A percentile compares a stretch with the other conserved stretches of the same genome.
These are phyloP conservation scores for Sebastes iracundus DNA, from an alignment of 2,797 vertebrate genomes.

Conservation along the genomic window DNA sequence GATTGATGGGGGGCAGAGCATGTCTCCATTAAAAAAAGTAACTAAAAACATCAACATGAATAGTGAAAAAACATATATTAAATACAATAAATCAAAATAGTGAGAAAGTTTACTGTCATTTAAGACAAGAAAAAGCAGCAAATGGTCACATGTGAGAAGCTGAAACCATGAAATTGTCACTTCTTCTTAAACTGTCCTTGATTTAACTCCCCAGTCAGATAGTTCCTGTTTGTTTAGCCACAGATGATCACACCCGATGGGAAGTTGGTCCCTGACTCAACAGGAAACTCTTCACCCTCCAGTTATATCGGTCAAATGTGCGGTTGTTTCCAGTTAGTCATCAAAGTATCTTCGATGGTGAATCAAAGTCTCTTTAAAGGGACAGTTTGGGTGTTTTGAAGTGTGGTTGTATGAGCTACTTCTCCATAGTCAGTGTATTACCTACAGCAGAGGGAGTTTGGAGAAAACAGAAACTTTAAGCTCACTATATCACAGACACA, in stretches of 20 bases:
- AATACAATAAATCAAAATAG: no score
- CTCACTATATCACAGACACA: neutral
- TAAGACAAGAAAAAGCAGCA: no score
- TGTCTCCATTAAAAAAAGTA: no score
- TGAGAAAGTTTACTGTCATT: neutral
- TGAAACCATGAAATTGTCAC: neutral
- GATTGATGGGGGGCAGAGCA: no score
- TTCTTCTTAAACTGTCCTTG: neutral
- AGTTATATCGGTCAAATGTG: neutral
- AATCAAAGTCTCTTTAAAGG: neutral
- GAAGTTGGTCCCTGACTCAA: neutral
- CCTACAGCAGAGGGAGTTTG: no score
- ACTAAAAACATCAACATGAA: no score
- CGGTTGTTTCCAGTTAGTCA: neutral
- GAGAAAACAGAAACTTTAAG: neutral
- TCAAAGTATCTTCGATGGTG: neutral
- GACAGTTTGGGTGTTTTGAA: neutral
- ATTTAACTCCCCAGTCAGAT: neutral
- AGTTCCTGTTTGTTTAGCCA: neutral
- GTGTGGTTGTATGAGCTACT: neutral
- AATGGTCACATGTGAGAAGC: neutral
- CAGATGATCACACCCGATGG: neutral
- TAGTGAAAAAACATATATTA: no score
- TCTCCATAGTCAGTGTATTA: neutral
- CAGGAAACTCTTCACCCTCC: neutral